Conservation (phyloP, 2,113 vertebrate genomes). For the Holacanthus passer region DNA sequence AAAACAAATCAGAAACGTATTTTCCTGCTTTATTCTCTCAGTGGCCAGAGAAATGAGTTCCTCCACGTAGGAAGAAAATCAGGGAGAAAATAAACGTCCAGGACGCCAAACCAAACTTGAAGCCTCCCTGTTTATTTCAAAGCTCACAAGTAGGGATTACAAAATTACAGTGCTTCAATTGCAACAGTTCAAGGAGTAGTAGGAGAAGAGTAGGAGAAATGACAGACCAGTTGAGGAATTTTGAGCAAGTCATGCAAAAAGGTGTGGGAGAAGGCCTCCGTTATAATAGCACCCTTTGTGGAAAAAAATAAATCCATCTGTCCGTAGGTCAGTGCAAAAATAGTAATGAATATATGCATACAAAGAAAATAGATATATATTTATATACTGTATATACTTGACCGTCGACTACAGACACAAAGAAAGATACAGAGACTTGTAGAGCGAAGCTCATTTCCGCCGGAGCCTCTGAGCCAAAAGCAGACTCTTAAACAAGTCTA, state of each 20-base stretch:
- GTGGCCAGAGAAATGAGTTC: conserved; percentile 1
- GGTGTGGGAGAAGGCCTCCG: conserved; percentile 89
- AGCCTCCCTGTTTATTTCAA: conserved; percentile 86
- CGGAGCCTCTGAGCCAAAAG: conserved; percentile 67
- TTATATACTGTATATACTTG: conserved; percentile 77
- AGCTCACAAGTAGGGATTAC: conserved; percentile 84
- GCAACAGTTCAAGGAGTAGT: conserved; percentile 77
- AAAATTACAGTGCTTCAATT: conserved; percentile 86
- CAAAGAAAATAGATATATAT: conserved; percentile 83
- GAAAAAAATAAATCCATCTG: conserved; percentile 86
- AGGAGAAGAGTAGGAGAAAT: conserved; percentile 74
- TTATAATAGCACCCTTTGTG: conserved; percentile 88
- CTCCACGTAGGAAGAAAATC: conserved; percentile 23
- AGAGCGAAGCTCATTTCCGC: conserved; percentile 67
- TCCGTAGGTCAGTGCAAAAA: conserved; percentile 86
- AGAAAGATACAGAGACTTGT: conserved; percentile 72
- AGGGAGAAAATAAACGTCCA: conserved; percentile 45
- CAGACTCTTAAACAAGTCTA: conserved; percentile 68
- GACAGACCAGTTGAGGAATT: conserved; percentile 80
- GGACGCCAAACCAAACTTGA: conserved; percentile 68
- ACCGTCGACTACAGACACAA: conserved; percentile 75
- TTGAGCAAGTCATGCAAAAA: conserved; percentile 89
- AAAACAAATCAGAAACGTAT: neutral
- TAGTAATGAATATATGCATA: conserved; percentile 85
- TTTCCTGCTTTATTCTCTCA: neutral